phyloP scores from a whole-genome alignment of 2,113 vertebrate species.

The Puffinus mauretanicus region DNA sequence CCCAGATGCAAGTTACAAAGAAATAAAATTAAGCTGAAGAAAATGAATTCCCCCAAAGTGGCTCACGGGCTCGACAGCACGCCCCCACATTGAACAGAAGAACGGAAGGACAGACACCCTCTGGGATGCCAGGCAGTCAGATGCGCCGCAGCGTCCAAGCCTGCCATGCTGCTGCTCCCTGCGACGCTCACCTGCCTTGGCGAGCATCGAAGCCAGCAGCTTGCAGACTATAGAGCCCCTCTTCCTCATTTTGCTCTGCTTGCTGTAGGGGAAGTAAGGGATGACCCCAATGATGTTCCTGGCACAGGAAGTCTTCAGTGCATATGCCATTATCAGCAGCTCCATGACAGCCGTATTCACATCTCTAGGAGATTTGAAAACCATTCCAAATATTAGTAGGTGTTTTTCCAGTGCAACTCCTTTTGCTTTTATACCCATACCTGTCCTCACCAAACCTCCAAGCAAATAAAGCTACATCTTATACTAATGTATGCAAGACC shows the following conservation, averaged over 20 bases:
- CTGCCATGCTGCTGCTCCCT: neutral
- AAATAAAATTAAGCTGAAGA: neutral
- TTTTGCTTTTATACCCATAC: neutral
- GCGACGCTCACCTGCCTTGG: slow-evolving; percentile 85
- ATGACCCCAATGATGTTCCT: slow-evolving; percentile 97
- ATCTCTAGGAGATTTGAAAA: slow-evolving; percentile 78
- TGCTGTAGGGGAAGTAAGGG: slow-evolving; percentile 98
- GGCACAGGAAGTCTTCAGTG: slow-evolving; percentile 94
- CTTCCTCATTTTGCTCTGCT: slow-evolving; percentile 99
- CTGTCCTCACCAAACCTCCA: neutral
- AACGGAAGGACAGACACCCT: neutral
- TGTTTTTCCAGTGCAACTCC: neutral
- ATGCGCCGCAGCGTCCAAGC: neutral
- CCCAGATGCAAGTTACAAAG: neutral
- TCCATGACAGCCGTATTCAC: slow-evolving; percentile 99
- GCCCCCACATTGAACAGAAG: accelerated
- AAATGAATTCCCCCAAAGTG: neutral
- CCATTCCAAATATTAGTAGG: neutral
- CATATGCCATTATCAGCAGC: slow-evolving; percentile 94
- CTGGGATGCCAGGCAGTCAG: neutral
- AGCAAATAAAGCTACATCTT: neutral
- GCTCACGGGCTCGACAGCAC: neutral
- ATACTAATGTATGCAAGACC: neutral
- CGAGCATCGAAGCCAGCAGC: slow-evolving; percentile 94
- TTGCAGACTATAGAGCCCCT: slow-evolving; percentile 97